Conservation (phyloP, 2,888 invertebrate genomes). For the Strigamia maritima region DNA sequence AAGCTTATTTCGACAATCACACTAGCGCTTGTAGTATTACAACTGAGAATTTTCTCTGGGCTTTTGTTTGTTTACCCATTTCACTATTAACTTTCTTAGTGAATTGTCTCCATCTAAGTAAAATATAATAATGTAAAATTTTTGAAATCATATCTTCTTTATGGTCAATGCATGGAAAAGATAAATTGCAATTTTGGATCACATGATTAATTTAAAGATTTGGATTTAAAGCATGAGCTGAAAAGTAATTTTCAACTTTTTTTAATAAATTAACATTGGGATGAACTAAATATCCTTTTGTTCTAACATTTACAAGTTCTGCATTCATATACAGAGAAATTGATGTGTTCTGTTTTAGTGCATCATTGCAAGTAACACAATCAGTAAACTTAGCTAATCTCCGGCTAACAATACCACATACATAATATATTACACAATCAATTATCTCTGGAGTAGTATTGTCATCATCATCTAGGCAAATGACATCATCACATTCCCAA, state of each 20-base stretch:
- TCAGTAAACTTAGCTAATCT: background rate
- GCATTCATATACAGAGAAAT: background rate
- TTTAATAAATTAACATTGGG: background rate
- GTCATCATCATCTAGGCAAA: too few species aligned
- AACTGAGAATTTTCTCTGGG: background rate
- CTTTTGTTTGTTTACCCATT: background rate
- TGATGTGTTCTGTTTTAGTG: background rate
- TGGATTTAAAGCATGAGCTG: too few species aligned
- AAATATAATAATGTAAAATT: background rate
- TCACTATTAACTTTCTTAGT: background rate
- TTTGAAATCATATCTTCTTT: background rate
- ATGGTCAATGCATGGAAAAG: background rate
- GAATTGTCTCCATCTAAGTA: background rate
- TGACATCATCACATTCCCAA: too few species aligned
- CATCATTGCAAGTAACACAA: background rate
- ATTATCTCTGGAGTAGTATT: too few species aligned
- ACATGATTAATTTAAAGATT: background rate
- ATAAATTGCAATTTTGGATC: background rate
- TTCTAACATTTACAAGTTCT: background rate
- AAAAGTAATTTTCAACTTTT: too few species aligned
- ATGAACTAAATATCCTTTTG: background rate
- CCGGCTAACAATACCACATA: too few species aligned
- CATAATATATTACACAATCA: too few species aligned
- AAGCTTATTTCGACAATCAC: too few species aligned
- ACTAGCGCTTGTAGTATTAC: too few species aligned